These are phyloP conservation scores for Cosmorhoe ocellata DNA, from an alignment of 2,888 invertebrate genomes.

Conservation along the genomic window DNA sequence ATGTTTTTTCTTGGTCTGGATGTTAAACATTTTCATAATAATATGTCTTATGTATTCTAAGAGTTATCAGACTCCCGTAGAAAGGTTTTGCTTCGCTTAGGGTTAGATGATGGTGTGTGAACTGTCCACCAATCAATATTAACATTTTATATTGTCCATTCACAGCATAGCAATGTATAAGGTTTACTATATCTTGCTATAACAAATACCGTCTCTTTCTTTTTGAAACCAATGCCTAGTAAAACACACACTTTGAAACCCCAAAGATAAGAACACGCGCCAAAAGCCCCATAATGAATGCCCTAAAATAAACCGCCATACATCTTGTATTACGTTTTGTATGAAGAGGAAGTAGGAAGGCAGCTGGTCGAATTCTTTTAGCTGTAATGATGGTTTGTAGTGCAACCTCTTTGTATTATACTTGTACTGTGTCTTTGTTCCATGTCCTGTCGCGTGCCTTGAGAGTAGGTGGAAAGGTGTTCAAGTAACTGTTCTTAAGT, in stretches of 20 bases:
- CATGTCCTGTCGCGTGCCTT: conserved; percentile 77
- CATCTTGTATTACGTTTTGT: conserved; percentile 80
- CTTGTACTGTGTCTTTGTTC: conserved; percentile 53
- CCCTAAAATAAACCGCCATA: conserved; percentile 71
- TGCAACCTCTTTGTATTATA: conserved; percentile 49
- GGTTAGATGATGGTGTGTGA: too few relatives aligned
- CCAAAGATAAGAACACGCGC: conserved; percentile 79
- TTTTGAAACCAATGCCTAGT: too few relatives aligned
- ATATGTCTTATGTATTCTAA: too few relatives aligned
- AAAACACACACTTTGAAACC: conserved; percentile 36
- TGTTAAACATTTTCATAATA: too few relatives aligned
- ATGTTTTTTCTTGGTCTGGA: too few relatives aligned
- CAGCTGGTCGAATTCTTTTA: conserved; percentile 77
- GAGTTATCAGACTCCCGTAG: too few relatives aligned
- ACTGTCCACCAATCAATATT: too few relatives aligned
- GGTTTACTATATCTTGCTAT: too few relatives aligned
- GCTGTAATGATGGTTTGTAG: conserved; percentile 78
- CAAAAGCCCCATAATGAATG: conserved; percentile 76
- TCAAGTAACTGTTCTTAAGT: conserved; percentile 57
- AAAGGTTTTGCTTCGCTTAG: too few relatives aligned
- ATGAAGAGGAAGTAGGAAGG: conserved; percentile 77
- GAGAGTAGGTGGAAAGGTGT: conserved; percentile 80
- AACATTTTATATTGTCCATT: too few relatives aligned
- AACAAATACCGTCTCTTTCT: too few relatives aligned
- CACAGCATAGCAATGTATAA: too few relatives aligned